Percentiles rank a stretch among this genome's conserved stretches.
Evolutionary conservation across 2,888 invertebrate genomes (phyloP).

Genomic region (Lasioglossum oenotherae): DNA sequence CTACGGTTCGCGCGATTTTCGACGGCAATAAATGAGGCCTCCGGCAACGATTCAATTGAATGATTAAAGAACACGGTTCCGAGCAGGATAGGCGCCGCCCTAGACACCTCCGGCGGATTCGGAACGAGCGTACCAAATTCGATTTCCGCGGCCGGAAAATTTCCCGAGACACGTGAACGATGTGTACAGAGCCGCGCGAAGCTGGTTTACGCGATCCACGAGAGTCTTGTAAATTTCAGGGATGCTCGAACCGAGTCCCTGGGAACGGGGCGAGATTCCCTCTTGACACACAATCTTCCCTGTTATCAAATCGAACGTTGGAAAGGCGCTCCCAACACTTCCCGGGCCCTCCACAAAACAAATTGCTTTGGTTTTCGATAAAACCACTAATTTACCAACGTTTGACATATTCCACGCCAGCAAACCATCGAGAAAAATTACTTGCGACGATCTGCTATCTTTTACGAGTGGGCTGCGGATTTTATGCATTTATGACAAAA

Average conservation of each 20-base stretch:
- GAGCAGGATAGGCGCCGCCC: neutral
- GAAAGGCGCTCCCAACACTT: neutral
- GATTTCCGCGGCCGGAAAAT: slow-evolving; percentile 18
- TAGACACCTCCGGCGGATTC: slow-evolving; percentile 5
- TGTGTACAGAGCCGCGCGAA: neutral
- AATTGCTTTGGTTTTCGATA: neutral
- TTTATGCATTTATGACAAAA: too few species aligned
- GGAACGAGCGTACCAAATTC: slow-evolving; percentile 25
- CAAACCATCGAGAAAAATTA: neutral
- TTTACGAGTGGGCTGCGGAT: too few species aligned
- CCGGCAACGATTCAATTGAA: neutral
- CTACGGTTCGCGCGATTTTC: neutral
- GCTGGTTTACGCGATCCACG: slow-evolving; percentile 2
- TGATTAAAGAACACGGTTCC: slow-evolving; percentile 20
- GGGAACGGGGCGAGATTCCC: neutral
- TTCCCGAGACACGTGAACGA: slow-evolving; percentile 2
- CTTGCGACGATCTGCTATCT: too few species aligned
- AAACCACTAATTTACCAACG: neutral
- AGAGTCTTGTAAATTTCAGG: slow-evolving; percentile 1
- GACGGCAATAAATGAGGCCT: neutral
- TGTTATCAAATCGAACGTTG: slow-evolving; percentile 9
- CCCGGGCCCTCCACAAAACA: neutral
- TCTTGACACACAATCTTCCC: neutral
- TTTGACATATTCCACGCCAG: neutral
- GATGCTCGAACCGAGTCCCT: neutral